These are phyloP conservation scores for Calonectris borealis DNA, from an alignment of 2,113 vertebrate species.

Conservation along the genomic window DNA sequence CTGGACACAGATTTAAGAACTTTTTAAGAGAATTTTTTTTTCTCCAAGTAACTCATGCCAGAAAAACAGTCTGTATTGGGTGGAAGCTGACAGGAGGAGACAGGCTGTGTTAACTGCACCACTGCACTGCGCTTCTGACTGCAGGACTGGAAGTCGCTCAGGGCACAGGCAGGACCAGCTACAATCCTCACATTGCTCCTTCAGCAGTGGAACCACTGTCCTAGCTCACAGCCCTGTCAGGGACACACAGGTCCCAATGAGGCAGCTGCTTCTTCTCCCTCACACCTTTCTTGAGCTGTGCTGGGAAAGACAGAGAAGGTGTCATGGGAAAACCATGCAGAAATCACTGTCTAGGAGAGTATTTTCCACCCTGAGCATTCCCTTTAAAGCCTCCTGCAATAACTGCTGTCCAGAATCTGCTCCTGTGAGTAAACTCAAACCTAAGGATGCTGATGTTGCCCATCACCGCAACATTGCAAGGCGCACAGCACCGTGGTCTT, in stretches of 20 bases:
- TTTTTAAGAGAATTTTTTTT: neutral
- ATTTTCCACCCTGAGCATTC: neutral
- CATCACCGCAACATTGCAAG: neutral
- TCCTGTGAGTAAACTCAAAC: neutral
- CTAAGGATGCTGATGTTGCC: neutral
- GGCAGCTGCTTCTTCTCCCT: neutral
- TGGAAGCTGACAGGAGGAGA: neutral
- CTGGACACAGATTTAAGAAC: neutral
- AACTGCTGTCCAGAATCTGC: neutral
- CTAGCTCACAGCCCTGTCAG: neutral
- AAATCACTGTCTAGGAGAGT: neutral
- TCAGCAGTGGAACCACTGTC: neutral
- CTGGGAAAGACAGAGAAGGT: neutral
- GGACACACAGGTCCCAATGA: neutral
- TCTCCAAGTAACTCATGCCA: neutral
- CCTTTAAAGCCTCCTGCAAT: neutral
- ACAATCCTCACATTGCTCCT: accelerated
- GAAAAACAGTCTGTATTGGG: neutral
- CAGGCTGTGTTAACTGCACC: neutral
- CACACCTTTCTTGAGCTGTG: neutral
- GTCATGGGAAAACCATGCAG: neutral
- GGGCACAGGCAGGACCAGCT: neutral
- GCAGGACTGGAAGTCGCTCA: neutral
- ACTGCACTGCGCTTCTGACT: neutral
- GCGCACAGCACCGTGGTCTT: neutral